Conservation (phyloP, 2,797 vertebrate species). For the Rhinella marina region DNA sequence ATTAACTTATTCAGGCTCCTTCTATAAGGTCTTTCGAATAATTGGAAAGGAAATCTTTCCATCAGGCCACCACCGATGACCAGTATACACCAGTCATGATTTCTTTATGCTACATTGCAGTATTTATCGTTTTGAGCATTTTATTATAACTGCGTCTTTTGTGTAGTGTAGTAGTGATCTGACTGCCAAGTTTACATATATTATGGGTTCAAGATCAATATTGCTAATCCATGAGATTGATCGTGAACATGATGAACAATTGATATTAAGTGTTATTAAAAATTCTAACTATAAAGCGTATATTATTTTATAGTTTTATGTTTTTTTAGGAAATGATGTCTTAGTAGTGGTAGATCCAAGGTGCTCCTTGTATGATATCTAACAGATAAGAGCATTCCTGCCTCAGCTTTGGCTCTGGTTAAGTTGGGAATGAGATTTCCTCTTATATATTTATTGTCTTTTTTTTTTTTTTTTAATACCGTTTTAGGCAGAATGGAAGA, state of each 20-base stretch:
- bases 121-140: neutral
- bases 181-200: neutral
- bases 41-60: neutral
- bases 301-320: neutral
- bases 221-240: neutral
- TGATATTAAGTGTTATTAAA: neutral
- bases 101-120: neutral
- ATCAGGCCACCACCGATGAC: neutral
- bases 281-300: neutral
- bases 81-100: neutral
- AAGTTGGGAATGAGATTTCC: conserved; percentile 47
- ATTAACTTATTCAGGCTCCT: conserved; percentile 48
- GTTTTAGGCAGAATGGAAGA: conserved; percentile 72
- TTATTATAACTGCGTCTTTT: neutral
- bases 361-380: conserved; percentile 17
- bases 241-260: neutral
- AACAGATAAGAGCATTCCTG: conserved; percentile 24
- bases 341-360: neutral
- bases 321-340: neutral
- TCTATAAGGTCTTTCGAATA: conserved; percentile 15
- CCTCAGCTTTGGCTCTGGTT: conserved; percentile 10
- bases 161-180: neutral
- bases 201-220: neutral
- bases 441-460: conserved; percentile 69
- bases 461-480: conserved; percentile 55